These are phyloP conservation scores for Andrena minutula DNA, from an alignment of 2,888 invertebrate species.

Conservation along the genomic window DNA sequence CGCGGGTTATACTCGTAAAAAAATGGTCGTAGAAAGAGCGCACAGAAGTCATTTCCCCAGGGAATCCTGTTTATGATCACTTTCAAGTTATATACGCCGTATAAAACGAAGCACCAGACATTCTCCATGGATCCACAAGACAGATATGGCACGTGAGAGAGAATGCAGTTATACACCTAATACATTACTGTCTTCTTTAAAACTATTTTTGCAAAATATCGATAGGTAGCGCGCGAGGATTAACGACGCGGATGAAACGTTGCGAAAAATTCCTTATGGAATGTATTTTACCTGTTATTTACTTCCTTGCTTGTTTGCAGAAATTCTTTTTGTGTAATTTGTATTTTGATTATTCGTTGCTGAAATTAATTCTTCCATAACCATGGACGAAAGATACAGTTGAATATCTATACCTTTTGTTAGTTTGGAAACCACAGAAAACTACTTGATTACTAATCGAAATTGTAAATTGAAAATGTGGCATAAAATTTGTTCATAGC, in stretches of 20 bases:
- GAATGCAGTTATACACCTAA: constrained; percentile 28
- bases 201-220: not conserved
- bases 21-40: constrained; percentile 51
- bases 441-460: no score
- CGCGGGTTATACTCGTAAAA: constrained; percentile 61
- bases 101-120: constrained; percentile 63
- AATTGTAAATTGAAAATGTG: no score
- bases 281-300: not conserved
- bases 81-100: constrained; percentile 69
- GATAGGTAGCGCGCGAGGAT: not conserved
- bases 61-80: constrained; percentile 73
- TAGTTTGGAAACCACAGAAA: no score
- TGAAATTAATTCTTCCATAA: no score
- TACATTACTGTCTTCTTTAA: not conserved
- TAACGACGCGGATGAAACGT: constrained; percentile 7
- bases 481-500: no score
- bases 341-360: no score
- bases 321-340: no score
- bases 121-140: constrained; percentile 50
- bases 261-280: not conserved
- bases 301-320: not conserved
- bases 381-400: no score
- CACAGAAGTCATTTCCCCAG: constrained; percentile 71
- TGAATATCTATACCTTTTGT: no score
- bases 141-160: constrained; percentile 49